Conservation (phyloP, 2,888 invertebrate genomes). For the Vanessa cardui region DNA sequence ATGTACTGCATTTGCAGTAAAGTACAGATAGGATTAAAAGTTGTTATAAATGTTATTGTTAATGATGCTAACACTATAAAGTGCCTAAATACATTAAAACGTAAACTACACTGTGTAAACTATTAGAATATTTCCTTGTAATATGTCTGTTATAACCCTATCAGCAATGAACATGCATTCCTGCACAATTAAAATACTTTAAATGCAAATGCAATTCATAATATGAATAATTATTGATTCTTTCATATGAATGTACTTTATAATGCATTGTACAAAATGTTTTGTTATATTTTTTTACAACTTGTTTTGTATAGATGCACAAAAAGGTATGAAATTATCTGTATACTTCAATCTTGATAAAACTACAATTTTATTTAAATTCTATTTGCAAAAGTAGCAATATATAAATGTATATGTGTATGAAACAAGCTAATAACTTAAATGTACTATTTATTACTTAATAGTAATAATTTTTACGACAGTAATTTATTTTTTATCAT, state of each 20-base stretch:
- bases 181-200: background rate
- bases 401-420: background rate
- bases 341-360: background rate
- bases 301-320: background rate
- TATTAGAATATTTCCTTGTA: background rate
- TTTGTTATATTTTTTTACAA: too few species aligned
- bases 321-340: background rate
- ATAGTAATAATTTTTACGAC: background rate
- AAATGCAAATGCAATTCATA: background rate
- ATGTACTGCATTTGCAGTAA: conserved; percentile 2
- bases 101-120: background rate
- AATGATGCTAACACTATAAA: background rate
- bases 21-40: background rate
- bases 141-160: background rate
- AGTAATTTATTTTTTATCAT: background rate
- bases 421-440: too few species aligned
- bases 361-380: background rate
- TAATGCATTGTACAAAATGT: too few species aligned
- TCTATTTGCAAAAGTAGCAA: background rate
- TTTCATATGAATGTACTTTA: too few species aligned
- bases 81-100: conserved; percentile 14
- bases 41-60: background rate
- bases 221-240: background rate
- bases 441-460: too few species aligned
- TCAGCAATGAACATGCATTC: background rate